phyloP scores from a whole-genome alignment of 1,140 invertebrate genomes.

The Achroia grisella region DNA sequence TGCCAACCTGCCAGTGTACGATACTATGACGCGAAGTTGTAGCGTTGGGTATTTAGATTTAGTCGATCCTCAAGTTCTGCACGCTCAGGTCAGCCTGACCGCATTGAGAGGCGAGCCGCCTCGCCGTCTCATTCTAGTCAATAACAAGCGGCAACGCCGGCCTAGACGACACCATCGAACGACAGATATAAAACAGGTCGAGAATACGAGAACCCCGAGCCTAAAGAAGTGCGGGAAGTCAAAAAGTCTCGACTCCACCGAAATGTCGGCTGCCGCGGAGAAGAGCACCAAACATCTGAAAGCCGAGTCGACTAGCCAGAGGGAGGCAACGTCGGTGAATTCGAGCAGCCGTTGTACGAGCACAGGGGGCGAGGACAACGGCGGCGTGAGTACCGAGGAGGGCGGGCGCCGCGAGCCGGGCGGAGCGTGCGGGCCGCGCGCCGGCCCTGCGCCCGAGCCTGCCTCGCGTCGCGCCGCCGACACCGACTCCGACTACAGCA shows the following conservation, averaged over 20 bases:
- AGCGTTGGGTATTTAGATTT: conserved; percentile 89
- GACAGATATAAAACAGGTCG: conserved; percentile 29
- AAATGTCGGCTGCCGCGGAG: conserved; percentile 75
- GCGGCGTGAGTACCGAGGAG: conserved; percentile 40
- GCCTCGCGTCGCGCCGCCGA: conserved; percentile 35
- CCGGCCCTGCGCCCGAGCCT: conserved; percentile 37
- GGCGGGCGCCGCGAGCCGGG: conserved; percentile 33
- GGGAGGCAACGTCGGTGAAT: conserved; percentile 23
- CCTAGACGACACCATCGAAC: conserved; percentile 32
- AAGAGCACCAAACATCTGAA: conserved; percentile 50
- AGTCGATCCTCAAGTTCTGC: conserved; percentile 82
- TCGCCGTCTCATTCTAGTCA: conserved; percentile 83
- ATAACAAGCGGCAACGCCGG: conserved; percentile 62
- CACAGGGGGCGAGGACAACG: conserved; percentile 35
- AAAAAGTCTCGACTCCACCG: conserved; percentile 87
- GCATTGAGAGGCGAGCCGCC: conserved; percentile 82
- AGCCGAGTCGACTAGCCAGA: conserved; percentile 14
- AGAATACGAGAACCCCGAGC: conserved; percentile 62
- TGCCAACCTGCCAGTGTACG: conserved; percentile 65
- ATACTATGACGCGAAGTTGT: conserved; percentile 86
- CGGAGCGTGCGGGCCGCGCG: conserved; percentile 38
- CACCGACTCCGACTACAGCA: conserved; percentile 68
- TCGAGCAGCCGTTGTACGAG: conserved; percentile 38
- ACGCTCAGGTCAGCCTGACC: conserved; percentile 81
- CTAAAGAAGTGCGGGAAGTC: conserved; percentile 87